phyloP scores from a whole-genome alignment of 2,888 invertebrate genomes.

The Pollenia angustigena region DNA sequence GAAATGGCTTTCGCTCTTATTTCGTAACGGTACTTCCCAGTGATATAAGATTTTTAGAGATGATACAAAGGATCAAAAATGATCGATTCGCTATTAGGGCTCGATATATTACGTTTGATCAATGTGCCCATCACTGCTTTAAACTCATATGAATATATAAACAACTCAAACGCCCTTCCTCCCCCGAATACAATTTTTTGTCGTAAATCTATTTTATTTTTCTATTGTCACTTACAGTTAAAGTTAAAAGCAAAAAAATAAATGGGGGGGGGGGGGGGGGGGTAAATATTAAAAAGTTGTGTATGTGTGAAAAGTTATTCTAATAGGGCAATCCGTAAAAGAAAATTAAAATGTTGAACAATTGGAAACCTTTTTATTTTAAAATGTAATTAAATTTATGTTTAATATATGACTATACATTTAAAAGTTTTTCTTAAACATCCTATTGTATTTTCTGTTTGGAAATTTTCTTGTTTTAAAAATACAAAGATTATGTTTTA shows the following conservation, averaged over 20 bases:
- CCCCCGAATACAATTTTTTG: slow-evolving; percentile 30
- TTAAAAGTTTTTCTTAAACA: not conserved
- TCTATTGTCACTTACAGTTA: slow-evolving; percentile 72
- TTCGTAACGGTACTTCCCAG: no score
- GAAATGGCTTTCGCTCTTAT: no score
- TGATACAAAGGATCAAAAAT: no score
- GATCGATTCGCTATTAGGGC: no score
- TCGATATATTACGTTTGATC: no score
- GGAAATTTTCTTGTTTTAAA: no score
- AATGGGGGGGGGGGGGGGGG: not conserved
- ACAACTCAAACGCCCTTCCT: not conserved
- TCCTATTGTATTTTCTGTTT: not conserved
- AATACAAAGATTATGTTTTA: not conserved
- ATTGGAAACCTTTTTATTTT: not conserved
- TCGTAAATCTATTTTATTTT: slow-evolving; percentile 65
- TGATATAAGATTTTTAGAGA: no score
- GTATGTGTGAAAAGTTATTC: not conserved
- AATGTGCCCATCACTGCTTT: not conserved
- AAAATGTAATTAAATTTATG: not conserved
- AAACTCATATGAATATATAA: slow-evolving; percentile 6
- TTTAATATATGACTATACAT: not conserved
- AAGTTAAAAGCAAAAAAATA: slow-evolving; percentile 55
- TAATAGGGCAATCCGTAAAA: slow-evolving; percentile 9
- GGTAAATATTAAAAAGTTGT: slow-evolving; percentile 28
- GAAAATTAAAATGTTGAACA: not conserved